Evolutionary conservation across 92 coral and sea anemone species (phyloP).

Genomic region (Parazoanthus swiftii): DNA sequence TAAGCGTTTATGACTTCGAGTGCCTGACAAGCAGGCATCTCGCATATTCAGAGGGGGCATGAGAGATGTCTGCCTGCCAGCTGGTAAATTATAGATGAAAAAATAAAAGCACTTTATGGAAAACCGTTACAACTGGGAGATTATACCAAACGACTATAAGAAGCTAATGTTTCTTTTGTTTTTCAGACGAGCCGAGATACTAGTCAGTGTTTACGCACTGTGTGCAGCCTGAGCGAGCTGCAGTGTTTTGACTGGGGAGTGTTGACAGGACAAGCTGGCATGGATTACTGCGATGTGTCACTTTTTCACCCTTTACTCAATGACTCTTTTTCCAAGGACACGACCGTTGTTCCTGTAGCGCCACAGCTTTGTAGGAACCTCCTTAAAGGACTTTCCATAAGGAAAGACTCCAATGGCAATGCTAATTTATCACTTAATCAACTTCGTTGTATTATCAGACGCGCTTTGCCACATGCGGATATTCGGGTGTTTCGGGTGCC

Average conservation of each 20-base stretch:
- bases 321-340: constrained; percentile 37
- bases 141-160: too few species aligned
- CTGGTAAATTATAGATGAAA: too few species aligned
- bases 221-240: constrained; percentile 49
- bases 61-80: too few species aligned
- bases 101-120: too few species aligned
- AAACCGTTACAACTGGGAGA: too few species aligned
- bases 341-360: constrained; percentile 47
- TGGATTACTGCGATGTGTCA: constrained; percentile 28
- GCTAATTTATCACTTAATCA: constrained; percentile 57
- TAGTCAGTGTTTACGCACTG: constrained; percentile 55
- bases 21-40: too few species aligned
- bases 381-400: constrained; percentile 13
- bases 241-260: constrained; percentile 73
- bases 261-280: constrained; percentile 38
- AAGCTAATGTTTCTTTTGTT: not conserved
- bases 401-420: constrained; percentile 56
- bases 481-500: constrained; percentile 68
- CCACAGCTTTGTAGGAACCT: constrained; percentile 49
- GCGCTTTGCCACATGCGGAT: constrained; percentile 50
- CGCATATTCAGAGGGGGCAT: too few species aligned
- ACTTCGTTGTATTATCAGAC: constrained; percentile 45
- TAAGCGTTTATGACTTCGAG: too few species aligned
- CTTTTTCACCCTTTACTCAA: constrained; percentile 32
- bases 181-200: constrained; percentile 58